Base-by-base conservation (phyloP, 2,888 invertebrate species). In the Disparrhopalites patrizii region DNA sequence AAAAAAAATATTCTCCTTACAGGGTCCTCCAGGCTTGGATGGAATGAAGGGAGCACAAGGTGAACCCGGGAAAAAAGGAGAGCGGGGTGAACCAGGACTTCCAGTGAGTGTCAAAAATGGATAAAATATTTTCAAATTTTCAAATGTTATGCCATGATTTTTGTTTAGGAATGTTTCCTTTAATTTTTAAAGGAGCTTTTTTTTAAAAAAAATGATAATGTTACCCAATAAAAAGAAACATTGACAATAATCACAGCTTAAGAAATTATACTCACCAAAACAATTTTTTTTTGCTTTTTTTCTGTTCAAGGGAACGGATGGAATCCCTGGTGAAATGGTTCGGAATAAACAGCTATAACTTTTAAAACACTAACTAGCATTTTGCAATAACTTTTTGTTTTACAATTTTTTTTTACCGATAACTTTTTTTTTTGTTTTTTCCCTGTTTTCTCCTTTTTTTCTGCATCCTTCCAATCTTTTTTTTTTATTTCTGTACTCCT, bases 21-120 rank as follows among this genome's bases (percentile, higher is more conserved):
- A 93, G 93, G 93, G 93, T 80, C 90, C 91, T 76, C 89, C 93
- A 72, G 93, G 93, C 81, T 86, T 93, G 81, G 93, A 93, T 83
- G 93, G 93, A 81, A 93, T 93, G 90, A 94, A 93, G 89, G 93
- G 93, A 76, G 93, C 92, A 75, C 90, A 91, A 82, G 94, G 94
- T 76, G 93, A 93, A 81, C 89, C 90, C 62, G 94, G 94, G 75
- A 86, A 85, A 78, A 93, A 93, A 82, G 93, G 94, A 75, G 93
- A 93, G 82, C 70, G 79, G 64, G 85, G 93, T 60, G 93, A 94
- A 81, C 92, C 93, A 73, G 94, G 94, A 78, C 83, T 93, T 78
- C 93, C 93, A 79, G 93, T 93, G 86, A 85, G 90, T 64, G 47
- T 58, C 33, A 28, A 10, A 43, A 50, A 23, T 36, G 25, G n/a